These are phyloP conservation scores for Psittacula derbiana DNA, from an alignment of 2,797 vertebrate genomes.

Conservation along the genomic window DNA sequence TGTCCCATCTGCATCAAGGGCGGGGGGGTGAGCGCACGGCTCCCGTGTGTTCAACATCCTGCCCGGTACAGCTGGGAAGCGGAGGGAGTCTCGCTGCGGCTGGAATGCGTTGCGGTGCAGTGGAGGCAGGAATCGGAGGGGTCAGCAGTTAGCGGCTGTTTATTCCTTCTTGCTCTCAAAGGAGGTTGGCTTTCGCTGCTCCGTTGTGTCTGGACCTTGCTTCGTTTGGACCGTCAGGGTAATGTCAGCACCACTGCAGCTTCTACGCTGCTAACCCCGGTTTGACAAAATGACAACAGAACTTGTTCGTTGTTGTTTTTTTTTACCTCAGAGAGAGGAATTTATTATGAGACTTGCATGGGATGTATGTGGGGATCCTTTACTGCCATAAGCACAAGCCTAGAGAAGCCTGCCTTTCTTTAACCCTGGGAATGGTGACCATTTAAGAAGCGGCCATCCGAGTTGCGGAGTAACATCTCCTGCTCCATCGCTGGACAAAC, in stretches of 20 bases:
- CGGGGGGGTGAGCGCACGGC: fast-evolving
- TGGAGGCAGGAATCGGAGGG: not conserved
- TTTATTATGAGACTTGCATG: not conserved
- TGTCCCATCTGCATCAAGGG: fast-evolving
- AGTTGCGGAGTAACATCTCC: fast-evolving
- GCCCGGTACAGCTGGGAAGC: fast-evolving
- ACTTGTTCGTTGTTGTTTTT: not conserved
- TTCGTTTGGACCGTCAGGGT: fast-evolving
- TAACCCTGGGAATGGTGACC: not conserved
- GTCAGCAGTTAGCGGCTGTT: not conserved
- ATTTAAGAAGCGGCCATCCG: fast-evolving
- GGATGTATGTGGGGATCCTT: not conserved
- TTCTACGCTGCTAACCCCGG: fast-evolving
- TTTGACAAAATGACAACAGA: not conserved
- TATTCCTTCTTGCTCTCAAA: not conserved
- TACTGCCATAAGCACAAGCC: not conserved
- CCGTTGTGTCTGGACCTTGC: fast-evolving
- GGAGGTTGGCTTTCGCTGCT: not conserved
- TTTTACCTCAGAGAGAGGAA: not conserved
- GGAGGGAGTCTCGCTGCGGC: fast-evolving
- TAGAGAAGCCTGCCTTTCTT: not conserved
- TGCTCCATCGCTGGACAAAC: fast-evolving
- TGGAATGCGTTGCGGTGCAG: fast-evolving
- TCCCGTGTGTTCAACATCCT: not conserved
- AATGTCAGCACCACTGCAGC: not conserved